Base-by-base conservation (phyloP, 2,113 vertebrate genomes). In the Pteropus alecto region DNA sequence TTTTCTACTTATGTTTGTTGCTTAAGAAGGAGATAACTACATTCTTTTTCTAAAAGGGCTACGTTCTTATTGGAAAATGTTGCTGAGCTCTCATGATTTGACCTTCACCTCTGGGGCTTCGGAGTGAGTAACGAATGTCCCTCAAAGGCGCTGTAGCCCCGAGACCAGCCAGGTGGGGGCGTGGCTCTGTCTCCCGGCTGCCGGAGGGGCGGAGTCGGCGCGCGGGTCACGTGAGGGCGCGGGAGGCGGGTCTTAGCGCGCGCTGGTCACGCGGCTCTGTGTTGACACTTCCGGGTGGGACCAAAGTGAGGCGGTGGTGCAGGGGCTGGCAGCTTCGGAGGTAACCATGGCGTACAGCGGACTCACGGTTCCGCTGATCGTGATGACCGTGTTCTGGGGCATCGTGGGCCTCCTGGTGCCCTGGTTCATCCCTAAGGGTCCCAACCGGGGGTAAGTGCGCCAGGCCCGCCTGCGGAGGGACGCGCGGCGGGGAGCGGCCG, bases 381-480 rank as follows among this genome's bases (percentile, higher is more conserved):
- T 99, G 67, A 99, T 99, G 99, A 99, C 99, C 18, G 98, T 99
- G 93, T 99, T 99, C 96, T 99, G 99, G 99, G 99, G 98, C 11
- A 13, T 99, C 56, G 98, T 99, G 81, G 99, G 99, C 60, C 98
- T 99, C 65, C 97, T 99, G 4, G 98, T 99, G 77, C 99, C 99
- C 41, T 99, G 99, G 98, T 99, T 99, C 26, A 98, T 99, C 68
- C 99, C 99, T 4, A 99, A 99, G 98, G 99, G 99, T 95, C 99
- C 99, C 5, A 99, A 99, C 98, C 98, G 98, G 97, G 99, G 99
- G 99, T 99, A 94, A 99, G 99, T 99, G 96, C 19, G 28, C 28
- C 65, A 35, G 67, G 51, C 13, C 70, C 0, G 56, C 3, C 68
- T 4, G 2, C 35, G 33, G 26, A 19, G 48, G n/a, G 65, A 33